Conservation (phyloP, 2,797 vertebrate genomes). For the Catharus ustulatus region DNA sequence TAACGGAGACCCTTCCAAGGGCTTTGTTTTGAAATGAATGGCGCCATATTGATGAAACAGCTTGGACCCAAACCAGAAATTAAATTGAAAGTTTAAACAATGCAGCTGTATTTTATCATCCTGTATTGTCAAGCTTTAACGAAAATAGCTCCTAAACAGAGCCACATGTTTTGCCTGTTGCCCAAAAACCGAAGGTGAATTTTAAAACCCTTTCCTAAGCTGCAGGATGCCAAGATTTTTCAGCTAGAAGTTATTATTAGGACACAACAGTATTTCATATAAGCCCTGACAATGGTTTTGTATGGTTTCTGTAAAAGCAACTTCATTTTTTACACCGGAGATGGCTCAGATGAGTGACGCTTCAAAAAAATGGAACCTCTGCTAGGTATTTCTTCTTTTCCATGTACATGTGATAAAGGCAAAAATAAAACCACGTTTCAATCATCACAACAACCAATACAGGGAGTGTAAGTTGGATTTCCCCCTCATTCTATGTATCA, state of each 20-base stretch:
- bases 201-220: slow-evolving; percentile 55
- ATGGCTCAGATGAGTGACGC: background rate
- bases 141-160: slow-evolving; percentile 70
- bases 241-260: slow-evolving; percentile 54
- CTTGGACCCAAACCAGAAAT: slow-evolving; percentile 58
- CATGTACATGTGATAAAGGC: background rate
- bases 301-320: slow-evolving; percentile 49
- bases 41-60: slow-evolving; percentile 64
- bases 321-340: slow-evolving; percentile 20
- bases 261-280: slow-evolving; percentile 43
- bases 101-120: slow-evolving; percentile 72
- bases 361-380: background rate
- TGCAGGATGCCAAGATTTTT: slow-evolving; percentile 61
- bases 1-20: slow-evolving; percentile 48
- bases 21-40: slow-evolving; percentile 65
- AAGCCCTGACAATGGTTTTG: slow-evolving; percentile 33
- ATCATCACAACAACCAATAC: background rate
- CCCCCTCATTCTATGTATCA: background rate
- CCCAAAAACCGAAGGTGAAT: slow-evolving; percentile 65
- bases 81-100: slow-evolving; percentile 70
- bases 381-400: background rate
- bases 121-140: slow-evolving; percentile 62
- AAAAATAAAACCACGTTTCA: background rate
- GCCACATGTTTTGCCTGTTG: slow-evolving; percentile 68
- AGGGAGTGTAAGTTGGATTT: background rate